Evolutionary conservation across 1,140 invertebrate genomes (phyloP).

Genomic region (Rhagoletis zephyria): DNA sequence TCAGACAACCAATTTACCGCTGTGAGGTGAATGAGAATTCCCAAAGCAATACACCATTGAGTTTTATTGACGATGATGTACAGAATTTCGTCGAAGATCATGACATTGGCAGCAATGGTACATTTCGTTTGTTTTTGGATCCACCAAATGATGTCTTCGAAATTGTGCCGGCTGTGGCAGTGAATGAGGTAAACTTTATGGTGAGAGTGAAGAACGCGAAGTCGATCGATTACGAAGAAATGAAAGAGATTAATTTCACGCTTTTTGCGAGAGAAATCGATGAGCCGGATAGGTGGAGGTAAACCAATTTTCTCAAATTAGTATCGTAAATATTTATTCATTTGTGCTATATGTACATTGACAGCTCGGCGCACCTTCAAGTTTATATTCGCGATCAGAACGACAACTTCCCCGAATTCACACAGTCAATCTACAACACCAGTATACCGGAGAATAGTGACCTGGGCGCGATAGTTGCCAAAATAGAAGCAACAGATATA

Average conservation of each 20-base stretch:
- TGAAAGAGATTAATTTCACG: slow-evolving; percentile 86
- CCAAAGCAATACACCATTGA: slow-evolving; percentile 90
- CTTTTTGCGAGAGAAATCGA: slow-evolving; percentile 89
- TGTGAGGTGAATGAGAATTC: slow-evolving; percentile 94
- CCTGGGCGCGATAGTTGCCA: slow-evolving; percentile 85
- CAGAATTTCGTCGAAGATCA: slow-evolving; percentile 92
- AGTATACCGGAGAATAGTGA: slow-evolving; percentile 87
- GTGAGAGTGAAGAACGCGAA: slow-evolving; percentile 89
- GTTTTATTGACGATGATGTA: slow-evolving; percentile 85
- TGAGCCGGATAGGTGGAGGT: slow-evolving; percentile 72
- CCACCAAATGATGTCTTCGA: slow-evolving; percentile 89
- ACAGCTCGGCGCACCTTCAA: slow-evolving; percentile 85
- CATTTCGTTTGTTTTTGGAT: slow-evolving; percentile 87
- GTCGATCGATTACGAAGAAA: slow-evolving; percentile 89
- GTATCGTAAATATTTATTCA: not conserved
- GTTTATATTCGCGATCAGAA: slow-evolving; percentile 92
- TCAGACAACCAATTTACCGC: slow-evolving; percentile 84
- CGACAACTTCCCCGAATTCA: slow-evolving; percentile 94
- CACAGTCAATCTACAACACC: slow-evolving; percentile 83
- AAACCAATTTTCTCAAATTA: not conserved
- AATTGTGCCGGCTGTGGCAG: slow-evolving; percentile 88
- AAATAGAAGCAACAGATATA: slow-evolving; percentile 86
- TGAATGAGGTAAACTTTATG: slow-evolving; percentile 93
- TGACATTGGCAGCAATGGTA: slow-evolving; percentile 94
- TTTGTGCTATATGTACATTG: not conserved